phyloP scores from a whole-genome alignment of 1,140 invertebrate genomes.

The Magallana angulata region DNA sequence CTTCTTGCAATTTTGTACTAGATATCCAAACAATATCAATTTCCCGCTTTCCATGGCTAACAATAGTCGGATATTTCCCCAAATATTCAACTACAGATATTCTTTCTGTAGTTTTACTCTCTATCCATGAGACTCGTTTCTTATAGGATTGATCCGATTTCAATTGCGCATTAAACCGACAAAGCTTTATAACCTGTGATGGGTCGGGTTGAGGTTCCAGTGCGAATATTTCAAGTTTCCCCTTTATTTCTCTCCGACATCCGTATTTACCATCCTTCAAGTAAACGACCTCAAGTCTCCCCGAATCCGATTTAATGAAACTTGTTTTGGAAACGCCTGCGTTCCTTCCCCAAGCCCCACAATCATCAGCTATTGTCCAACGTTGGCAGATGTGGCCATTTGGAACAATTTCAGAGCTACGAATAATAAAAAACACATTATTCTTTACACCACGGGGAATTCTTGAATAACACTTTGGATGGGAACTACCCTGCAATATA shows the following conservation, averaged over 20 bases:
- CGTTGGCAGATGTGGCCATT: conserved; percentile 21
- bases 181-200: not conserved
- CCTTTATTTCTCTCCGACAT: not conserved
- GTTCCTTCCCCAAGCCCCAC: conserved; percentile 46
- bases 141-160: conserved; percentile 45
- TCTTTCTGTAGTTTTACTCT: not conserved
- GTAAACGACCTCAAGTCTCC: not conserved
- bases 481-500: not conserved
- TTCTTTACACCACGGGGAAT: conserved; percentile 41
- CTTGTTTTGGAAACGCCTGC: conserved; percentile 43
- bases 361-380: conserved; percentile 57
- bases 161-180: conserved; percentile 40
- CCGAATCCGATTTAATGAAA: not conserved
- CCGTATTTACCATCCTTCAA: conserved; percentile 35
- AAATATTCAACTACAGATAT: conserved; percentile 56
- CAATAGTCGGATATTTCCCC: conserved; percentile 41
- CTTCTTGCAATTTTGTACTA: too few relatives aligned
- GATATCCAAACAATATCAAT: too few relatives aligned
- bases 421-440: conserved; percentile 53
- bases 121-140: conserved; percentile 56
- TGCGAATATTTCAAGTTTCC: not conserved
- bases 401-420: conserved; percentile 41
- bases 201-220: conserved; percentile 41
- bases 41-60: too few relatives aligned
- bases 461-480: not conserved